These are phyloP conservation scores for Cataglyphis altisquamis DNA, from an alignment of 2,888 invertebrate species.

Conservation along the genomic window DNA sequence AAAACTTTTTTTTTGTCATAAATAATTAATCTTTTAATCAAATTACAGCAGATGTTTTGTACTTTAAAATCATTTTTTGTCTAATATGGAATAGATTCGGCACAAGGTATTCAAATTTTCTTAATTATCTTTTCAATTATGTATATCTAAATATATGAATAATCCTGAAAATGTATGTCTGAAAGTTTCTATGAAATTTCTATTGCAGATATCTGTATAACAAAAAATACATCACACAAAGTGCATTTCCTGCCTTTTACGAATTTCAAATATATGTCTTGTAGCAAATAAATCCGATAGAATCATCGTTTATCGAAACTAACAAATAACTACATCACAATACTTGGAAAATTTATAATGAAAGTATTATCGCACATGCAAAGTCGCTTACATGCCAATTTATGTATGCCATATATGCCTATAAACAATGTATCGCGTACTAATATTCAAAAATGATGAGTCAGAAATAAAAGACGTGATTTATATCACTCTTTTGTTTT, in stretches of 20 bases:
- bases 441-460: conserved; percentile 24
- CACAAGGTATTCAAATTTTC: background rate
- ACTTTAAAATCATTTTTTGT: conserved; percentile 38
- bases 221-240: conserved; percentile 22
- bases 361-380: conserved; percentile 31
- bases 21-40: conserved; percentile 28
- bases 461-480: conserved; percentile 23
- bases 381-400: conserved; percentile 27
- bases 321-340: conserved; percentile 6
- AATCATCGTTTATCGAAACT: conserved; percentile 18
- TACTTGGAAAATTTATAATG: conserved; percentile 16
- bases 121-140: background rate
- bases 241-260: conserved; percentile 4
- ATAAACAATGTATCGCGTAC: conserved; percentile 21
- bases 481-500: conserved; percentile 21
- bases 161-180: background rate
- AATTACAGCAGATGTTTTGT: conserved; percentile 34
- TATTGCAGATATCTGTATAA: background rate
- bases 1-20: background rate
- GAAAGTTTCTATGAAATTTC: background rate
- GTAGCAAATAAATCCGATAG: conserved; percentile 2
- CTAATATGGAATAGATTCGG: background rate
- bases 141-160: background rate
- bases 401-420: background rate
- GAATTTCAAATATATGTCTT: conserved; percentile 22